Percentiles rank a stretch among this genome's conserved stretches.
phyloP scores from a whole-genome alignment of 2,888 invertebrate genomes.

The Abscondita cerata region DNA sequence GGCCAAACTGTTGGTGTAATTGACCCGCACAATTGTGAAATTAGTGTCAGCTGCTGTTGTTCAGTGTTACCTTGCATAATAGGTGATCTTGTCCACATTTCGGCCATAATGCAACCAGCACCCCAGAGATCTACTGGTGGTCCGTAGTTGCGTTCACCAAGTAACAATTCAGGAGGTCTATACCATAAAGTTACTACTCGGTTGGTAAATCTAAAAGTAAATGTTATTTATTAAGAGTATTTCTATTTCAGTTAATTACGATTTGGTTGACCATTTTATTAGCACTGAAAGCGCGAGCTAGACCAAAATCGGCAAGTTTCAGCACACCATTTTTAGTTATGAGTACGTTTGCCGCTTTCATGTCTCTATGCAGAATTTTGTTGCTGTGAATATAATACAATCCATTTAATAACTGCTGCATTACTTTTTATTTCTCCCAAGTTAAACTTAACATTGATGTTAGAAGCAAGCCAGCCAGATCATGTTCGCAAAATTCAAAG shows the following conservation, averaged over 20 bases:
- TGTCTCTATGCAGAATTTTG: conserved; percentile 93
- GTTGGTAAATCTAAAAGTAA: conserved; percentile 83
- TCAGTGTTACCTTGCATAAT: conserved; percentile 97
- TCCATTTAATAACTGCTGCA: conserved; percentile 86
- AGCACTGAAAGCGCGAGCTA: conserved; percentile 92
- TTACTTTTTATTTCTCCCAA: conserved; percentile 96
- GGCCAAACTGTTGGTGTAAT: conserved; percentile 95
- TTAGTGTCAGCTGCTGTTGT: conserved; percentile 92
- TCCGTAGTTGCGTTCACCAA: conserved; percentile 92
- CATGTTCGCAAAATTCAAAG: conserved; percentile 99
- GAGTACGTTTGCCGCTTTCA: conserved; percentile 99
- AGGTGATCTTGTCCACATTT: conserved; percentile 97
- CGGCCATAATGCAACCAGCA: conserved; percentile 99
- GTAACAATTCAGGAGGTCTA: conserved; percentile 71
- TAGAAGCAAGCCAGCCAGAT: conserved; percentile 95
- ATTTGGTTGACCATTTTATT: conserved; percentile 85
- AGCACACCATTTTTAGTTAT: conserved; percentile 94
- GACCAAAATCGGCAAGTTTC: conserved; percentile 97
- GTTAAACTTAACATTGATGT: conserved; percentile 94
- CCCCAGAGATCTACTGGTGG: conserved; percentile 97
- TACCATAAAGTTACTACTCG: conserved; percentile 98
- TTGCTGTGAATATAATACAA: conserved; percentile 97
- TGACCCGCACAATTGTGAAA: conserved; percentile 95
- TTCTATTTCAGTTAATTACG: conserved; percentile 49
- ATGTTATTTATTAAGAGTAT: conserved; percentile 22